Base-by-base conservation (phyloP, 2,113 vertebrate species). In the Rhinoderma darwinii region DNA sequence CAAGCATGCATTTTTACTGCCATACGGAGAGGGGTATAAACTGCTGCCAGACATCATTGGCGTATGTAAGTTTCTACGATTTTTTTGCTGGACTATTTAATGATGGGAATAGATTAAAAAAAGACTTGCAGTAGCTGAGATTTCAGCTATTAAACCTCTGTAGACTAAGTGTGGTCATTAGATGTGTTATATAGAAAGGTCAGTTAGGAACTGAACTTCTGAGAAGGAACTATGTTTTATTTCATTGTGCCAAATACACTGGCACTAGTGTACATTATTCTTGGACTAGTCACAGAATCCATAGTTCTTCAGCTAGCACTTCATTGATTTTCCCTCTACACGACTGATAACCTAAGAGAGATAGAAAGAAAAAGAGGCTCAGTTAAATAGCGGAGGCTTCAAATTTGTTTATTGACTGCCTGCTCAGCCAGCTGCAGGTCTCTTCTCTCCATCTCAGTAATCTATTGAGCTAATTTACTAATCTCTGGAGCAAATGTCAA, bases 251-350 rank as follows among this genome's bases (percentile, higher is more conserved):
- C 25, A 76, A 86, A 56, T 86, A 73, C 35, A 79, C 88, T 89
- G 89, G 85, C 84, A 80, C 88, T 87, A 84, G 41, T 89, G 83
- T 75, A 88, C 56, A 47, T 89, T 91, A 73, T 88, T 87, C 84
- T 89, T 90, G 89, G 82, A 50, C 43, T 27, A 1, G 70, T 86
- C 74, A 81, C 84, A 88, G 88, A 88, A 89, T 89, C 83, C 9
- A 10, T 76, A 88, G 35, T 47, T 91, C 87, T 76, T 72, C 87
- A 88, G 51, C 76, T 90, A 63, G 47, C 51, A 0, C 47, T 86
- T 0, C 0, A 72, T 87, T 90, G 89, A 68, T 82, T 91, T 17
- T 54, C 25, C 27, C 25, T 50, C 44, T 84, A 54, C 66, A 70
- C 81, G 47, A 85, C 41, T 79, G 50, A 73, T 81, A 76, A 86